These are phyloP conservation scores for Anadara kagoshimensis DNA, from an alignment of 1,140 invertebrate species.

Conservation along the genomic window DNA sequence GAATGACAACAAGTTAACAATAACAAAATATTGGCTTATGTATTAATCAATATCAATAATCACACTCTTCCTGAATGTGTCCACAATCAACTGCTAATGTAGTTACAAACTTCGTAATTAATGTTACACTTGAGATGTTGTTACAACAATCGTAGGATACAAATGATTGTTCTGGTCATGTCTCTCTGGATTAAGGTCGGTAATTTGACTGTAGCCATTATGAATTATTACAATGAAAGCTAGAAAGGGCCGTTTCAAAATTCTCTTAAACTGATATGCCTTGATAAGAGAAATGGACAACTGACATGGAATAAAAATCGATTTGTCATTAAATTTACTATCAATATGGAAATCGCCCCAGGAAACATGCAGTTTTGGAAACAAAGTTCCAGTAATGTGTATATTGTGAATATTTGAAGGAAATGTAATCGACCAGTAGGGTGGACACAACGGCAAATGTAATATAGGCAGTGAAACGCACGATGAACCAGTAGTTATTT, in stretches of 20 bases:
- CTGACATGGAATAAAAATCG: not conserved
- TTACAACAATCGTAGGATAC: too few species aligned
- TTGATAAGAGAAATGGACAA: not conserved
- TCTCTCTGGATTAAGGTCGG: too few species aligned
- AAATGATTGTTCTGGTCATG: too few species aligned
- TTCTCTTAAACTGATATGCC: not conserved
- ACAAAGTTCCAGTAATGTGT: not conserved
- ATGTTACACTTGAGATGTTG: too few species aligned
- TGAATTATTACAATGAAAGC: not conserved
- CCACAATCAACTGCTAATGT: too few species aligned
- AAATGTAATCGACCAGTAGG: constrained; percentile 4
- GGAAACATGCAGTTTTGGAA: not conserved
- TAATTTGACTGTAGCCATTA: too few species aligned
- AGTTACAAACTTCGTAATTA: too few species aligned
- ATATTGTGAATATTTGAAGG: constrained; percentile 11
- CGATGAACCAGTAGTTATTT: constrained; percentile 6
- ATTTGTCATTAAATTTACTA: not conserved
- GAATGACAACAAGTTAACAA: too few species aligned
- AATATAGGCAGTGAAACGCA: constrained; percentile 4
- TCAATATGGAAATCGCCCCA: constrained; percentile 10
- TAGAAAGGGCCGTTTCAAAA: not conserved
- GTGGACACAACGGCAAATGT: constrained; percentile 15
- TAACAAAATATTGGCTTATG: too few species aligned
- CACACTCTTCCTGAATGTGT: too few species aligned
- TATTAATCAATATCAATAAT: too few species aligned